Evolutionary conservation across 2,797 vertebrate species (phyloP).

Genomic region (Psittacula derbiana): DNA sequence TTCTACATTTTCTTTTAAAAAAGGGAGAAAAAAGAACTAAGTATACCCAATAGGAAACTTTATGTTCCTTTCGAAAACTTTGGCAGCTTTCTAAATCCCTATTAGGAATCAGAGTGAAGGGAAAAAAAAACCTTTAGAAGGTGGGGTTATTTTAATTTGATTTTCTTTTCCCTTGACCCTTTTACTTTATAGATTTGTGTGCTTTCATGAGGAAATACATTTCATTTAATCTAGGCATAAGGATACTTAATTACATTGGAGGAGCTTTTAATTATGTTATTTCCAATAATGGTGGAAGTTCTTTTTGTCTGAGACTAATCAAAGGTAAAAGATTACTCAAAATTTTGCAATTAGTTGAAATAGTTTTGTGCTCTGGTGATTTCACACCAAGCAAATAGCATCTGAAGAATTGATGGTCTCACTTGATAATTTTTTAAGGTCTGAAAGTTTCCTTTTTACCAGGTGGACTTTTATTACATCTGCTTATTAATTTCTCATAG

Average conservation of each 20-base stretch:
- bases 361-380: background rate
- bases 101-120: background rate
- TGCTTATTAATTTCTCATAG: background rate
- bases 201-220: conserved; percentile 23
- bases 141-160: background rate
- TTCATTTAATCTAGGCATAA: conserved; percentile 14
- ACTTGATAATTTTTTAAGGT: background rate
- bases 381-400: background rate
- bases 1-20: background rate
- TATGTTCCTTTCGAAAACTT: background rate
- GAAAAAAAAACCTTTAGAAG: background rate
- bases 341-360: background rate
- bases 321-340: background rate
- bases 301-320: conserved; percentile 23
- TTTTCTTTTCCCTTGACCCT: conserved; percentile 1
- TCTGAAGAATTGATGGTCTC: background rate
- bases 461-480: background rate
- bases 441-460: background rate
- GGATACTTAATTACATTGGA: conserved; percentile 41
- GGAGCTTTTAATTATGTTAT: conserved; percentile 24
- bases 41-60: background rate
- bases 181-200: background rate
- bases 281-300: background rate
- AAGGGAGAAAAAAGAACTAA: background rate
- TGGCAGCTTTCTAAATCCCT: background rate